These are phyloP conservation scores for Nyctibius bracteatus DNA, from an alignment of 2,113 vertebrate genomes.

Conservation along the genomic window DNA sequence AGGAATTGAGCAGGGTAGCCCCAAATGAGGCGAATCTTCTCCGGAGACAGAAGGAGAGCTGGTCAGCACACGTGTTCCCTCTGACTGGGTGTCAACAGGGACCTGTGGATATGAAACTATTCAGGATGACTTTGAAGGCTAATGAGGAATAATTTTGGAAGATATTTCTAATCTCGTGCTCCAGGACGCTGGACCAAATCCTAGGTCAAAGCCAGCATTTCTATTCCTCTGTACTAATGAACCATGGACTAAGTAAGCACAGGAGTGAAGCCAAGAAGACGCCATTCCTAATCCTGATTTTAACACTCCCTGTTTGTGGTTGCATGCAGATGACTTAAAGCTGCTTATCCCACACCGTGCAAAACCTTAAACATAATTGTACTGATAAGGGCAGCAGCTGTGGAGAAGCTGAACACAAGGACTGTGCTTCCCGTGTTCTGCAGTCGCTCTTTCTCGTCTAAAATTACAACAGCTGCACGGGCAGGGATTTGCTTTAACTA, in stretches of 20 bases:
- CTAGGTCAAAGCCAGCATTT: background rate
- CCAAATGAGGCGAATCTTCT: background rate
- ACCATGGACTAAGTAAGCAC: background rate
- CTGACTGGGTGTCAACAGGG: background rate
- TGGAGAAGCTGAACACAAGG: background rate
- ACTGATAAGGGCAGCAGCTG: background rate
- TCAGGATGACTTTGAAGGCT: background rate
- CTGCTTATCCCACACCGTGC: background rate
- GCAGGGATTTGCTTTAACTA: background rate
- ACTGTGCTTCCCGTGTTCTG: background rate
- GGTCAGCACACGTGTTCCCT: background rate
- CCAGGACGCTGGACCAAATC: background rate
- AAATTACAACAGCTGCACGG: background rate
- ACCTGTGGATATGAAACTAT: background rate
- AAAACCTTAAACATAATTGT: background rate
- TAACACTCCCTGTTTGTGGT: background rate
- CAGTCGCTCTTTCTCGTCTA: accelerated
- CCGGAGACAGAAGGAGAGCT: background rate
- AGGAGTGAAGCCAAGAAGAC: background rate
- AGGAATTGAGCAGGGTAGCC: background rate
- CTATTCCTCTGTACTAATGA: background rate
- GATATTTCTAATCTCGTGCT: background rate
- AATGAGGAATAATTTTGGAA: background rate
- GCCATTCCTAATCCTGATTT: background rate
- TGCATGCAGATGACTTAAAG: background rate